Conservation (phyloP, 2,113 vertebrate genomes). For the Sander vitreus region DNA sequence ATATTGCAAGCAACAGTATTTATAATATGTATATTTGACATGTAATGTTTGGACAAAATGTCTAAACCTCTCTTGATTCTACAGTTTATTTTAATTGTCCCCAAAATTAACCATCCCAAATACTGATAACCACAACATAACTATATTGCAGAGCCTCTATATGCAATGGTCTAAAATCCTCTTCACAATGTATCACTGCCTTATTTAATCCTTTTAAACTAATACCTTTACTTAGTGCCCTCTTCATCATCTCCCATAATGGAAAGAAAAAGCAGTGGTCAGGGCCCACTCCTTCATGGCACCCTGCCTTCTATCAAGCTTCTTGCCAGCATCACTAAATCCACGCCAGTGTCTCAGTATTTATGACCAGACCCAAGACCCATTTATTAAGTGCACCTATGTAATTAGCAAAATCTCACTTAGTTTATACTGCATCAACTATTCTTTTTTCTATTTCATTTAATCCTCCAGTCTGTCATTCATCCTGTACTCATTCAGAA, state of each 20-base stretch:
- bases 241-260: conserved; percentile 45
- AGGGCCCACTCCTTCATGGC: conserved; percentile 30
- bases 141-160: background rate
- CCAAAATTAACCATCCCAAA: background rate
- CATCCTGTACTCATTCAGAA: conserved; percentile 20
- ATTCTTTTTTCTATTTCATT: conserved; percentile 19
- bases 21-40: background rate
- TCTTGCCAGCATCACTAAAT: conserved; percentile 55
- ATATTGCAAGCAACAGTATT: background rate
- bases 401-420: conserved; percentile 68
- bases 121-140: background rate
- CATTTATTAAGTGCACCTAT: conserved; percentile 67
- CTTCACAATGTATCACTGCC: conserved; percentile 15
- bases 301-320: conserved; percentile 31
- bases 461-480: conserved; percentile 42
- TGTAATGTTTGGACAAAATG: background rate
- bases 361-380: conserved; percentile 57
- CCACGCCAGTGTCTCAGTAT: conserved; percentile 39
- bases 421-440: conserved; percentile 19
- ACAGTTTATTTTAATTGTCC: background rate
- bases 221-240: conserved; percentile 23
- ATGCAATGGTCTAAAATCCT: conserved; percentile 3
- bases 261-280: conserved; percentile 46
- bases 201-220: conserved; percentile 38
- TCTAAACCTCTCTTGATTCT: background rate